Evolutionary conservation across 2,888 invertebrate species (phyloP), one percentile per base, ranked within the genome.

Genomic region (Bruchidius siliquastri): DNA sequence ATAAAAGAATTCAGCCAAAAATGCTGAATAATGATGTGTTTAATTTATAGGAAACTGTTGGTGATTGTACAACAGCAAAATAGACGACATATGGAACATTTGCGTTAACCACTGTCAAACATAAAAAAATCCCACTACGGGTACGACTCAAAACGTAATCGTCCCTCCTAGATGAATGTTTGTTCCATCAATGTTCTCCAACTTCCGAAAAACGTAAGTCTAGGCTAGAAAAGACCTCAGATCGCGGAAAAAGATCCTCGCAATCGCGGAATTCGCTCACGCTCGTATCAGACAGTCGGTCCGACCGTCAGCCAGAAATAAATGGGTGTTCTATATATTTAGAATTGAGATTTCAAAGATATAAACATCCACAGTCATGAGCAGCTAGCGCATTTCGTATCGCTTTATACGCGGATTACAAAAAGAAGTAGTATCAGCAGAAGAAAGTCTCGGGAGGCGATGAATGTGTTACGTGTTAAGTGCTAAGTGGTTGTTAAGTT

Each of bases 341-440:
- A 84, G 84, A 74, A 75, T 73, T 76, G 74, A 78, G 78, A 84
- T 84, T 82, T 80, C 78, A 79, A 82, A 83, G 83, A 83, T 83
- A 82, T 82, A 83, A 83, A 79, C 78, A 79, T 74, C 21, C 68
- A 22, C 8, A 10, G 10, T 6, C 68, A 21, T 21, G 21, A 22
- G 20, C 68, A 68, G 68, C 22, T 68, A 68, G 68, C 49, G 49
- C 49, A 49, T 49, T 49, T 49, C 49, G 49, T 49, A 49, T 49
- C 49, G 49, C 26, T 26, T 26, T 26, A 26, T 26, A 26, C 49
- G 49, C 49, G 13, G 49, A 49, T 49, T 18, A 49, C 49, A 49
- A 49, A 49, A 49, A 49, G 49, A 49, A 18, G 49, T 8, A 49
- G 18, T 8, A 8, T 49, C 49, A 18, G 18, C 49, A 4, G 18